These are phyloP conservation scores for Fulmarus glacialis DNA, from an alignment of 2,113 vertebrate species.

Conservation along the genomic window DNA sequence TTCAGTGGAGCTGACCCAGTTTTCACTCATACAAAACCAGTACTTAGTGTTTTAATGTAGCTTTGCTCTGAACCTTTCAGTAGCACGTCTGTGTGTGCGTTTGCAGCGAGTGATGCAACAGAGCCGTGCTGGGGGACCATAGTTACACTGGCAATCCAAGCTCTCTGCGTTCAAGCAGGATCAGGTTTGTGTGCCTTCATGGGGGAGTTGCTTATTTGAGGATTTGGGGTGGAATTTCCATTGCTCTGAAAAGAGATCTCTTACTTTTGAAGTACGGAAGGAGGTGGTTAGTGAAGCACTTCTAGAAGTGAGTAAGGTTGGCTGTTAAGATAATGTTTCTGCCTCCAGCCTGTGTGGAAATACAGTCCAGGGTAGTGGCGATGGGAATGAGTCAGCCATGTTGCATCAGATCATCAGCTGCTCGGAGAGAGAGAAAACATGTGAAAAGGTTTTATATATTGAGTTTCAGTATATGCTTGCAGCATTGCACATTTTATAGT, in stretches of 20 bases:
- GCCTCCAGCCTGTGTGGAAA: neutral
- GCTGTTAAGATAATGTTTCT: neutral
- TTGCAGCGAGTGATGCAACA: fast-evolving
- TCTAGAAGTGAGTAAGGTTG: neutral
- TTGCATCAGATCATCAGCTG: neutral
- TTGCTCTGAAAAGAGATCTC: neutral
- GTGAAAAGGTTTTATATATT: neutral
- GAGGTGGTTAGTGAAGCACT: neutral
- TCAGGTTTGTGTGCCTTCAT: neutral
- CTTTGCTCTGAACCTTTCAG: neutral
- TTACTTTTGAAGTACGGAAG: neutral
- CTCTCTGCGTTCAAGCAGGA: fast-evolving
- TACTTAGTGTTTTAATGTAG: neutral
- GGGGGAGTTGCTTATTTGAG: neutral
- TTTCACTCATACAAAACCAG: fast-evolving
- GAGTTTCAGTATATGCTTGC: neutral
- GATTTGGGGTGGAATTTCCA: neutral
- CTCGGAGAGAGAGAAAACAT: neutral
- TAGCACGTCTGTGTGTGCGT: fast-evolving
- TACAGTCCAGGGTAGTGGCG: neutral
- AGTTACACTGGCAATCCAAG: fast-evolving
- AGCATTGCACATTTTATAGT: neutral
- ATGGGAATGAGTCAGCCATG: neutral
- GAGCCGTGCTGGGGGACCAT: fast-evolving
- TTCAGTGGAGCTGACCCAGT: neutral